Base-by-base conservation (phyloP, 2,113 vertebrate species). In the Bucco capensis region DNA sequence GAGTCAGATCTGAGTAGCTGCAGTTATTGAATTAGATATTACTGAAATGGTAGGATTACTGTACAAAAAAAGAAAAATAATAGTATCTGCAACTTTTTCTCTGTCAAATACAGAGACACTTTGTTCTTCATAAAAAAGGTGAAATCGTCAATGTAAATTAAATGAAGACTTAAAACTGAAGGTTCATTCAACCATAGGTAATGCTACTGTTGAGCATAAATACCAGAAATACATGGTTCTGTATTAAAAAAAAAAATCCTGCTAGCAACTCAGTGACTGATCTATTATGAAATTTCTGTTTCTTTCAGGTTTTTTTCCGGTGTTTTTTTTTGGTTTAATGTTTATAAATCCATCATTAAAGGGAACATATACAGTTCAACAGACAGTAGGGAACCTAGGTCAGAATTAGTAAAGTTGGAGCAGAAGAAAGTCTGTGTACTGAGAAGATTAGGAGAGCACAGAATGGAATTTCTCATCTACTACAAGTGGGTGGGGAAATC, bases 1-100 rank as follows among this genome's bases (percentile, higher is more conserved):
- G 73, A 88, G 93, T 88, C 73, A 82, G 30, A 94, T 78, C 9
- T 44, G 28, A 86, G 69, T 58, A 92, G 90, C 38, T 96, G 58
- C 83, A 89, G 30, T 71, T 73, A 56, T 4, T 69, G 7, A 67
- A 46, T 56, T 19, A 27, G 25, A 37, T 56, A 18, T 51, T 50
- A 58, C 46, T 7, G 19, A 72, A 66, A 62, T 37, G 13, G 16
- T 61, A 46, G 65, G 25, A 42, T 53, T 31, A 23, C 11, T 57
- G 5, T 37, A 75, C 23, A 69, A 83, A 58, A 12, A 46, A 17
- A 53, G 30, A 44, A 73, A n/a, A 28, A 13, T 8, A 53, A 40
- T 30, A 37, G 28, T 22, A 7, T 4, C 35, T 72, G 5, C 14
- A 33, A 37, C 2, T 30, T 83, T 71, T 82, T 40, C 35, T 67